Conservation (phyloP, 2,888 invertebrate species). For the Cantharis rustica region DNA sequence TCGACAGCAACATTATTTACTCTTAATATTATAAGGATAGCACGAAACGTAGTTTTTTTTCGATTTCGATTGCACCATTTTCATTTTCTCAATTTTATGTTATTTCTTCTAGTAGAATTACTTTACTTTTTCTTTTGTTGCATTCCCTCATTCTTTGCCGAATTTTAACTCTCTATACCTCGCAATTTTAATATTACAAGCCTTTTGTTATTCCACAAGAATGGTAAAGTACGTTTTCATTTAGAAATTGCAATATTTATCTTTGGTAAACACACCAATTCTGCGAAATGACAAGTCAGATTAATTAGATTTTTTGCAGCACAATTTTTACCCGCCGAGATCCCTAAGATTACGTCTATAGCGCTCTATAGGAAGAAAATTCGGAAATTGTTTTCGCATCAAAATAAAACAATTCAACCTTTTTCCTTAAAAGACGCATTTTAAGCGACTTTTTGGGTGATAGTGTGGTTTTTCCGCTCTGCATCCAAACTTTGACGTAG, state of each 20-base stretch:
- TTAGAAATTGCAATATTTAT: neutral
- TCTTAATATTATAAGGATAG: neutral
- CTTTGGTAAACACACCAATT: neutral
- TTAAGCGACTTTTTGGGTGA: neutral
- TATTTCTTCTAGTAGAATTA: neutral
- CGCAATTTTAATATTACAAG: neutral
- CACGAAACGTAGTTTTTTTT: neutral
- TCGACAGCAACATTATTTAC: neutral
- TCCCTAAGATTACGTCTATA: neutral
- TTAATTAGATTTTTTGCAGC: neutral
- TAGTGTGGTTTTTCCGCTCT: neutral
- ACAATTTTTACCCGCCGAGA: neutral
- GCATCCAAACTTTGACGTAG: neutral
- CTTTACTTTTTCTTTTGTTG: neutral
- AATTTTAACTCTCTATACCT: neutral
- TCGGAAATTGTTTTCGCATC: neutral
- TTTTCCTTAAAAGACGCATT: neutral
- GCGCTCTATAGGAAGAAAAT: neutral
- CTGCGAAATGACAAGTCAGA: neutral
- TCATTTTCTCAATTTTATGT: neutral
- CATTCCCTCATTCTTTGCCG: neutral
- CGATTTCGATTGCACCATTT: neutral
- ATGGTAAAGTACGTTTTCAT: neutral
- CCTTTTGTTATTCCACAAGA: neutral
- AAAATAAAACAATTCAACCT: neutral